Evolutionary conservation across 2,113 vertebrate genomes (phyloP), one percentile per base, ranked within the genome.

Genomic region (Lophochroa leadbeateri): DNA sequence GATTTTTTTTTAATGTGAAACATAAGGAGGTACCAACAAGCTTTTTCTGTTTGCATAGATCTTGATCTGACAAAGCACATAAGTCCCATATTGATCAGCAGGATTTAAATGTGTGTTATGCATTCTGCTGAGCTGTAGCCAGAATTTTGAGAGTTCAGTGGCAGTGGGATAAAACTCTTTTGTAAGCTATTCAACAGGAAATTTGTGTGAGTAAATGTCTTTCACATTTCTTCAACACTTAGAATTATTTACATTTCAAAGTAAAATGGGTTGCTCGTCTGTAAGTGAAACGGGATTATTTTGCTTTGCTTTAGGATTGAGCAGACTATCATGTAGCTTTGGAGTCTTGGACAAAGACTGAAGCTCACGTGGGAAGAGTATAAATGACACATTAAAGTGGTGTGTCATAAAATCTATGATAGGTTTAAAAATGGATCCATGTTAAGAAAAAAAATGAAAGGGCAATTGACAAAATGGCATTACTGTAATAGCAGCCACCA

Each of bases 181-280:
- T 82, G 28, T 64, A 16, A 89, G 37, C 7, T 82, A 17, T n/a
- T 71, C 69, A 80, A 88, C 1, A 44, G 33, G 18, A 65, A 61
- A 58, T 44, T 21, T 18, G 27, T 10, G 12, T 23, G 24, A 17
- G 35, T 61, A 78, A 58, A 77, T 43, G 60, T 67, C 49, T 58
- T 52, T 19, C 39, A 7, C 11, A 0, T 77, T 74, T 63, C 43
- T 74, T 39, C 76, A 80, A 33, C 60, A 41, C 18, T 93, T 37
- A 4, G 35, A 75, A 86, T 71, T 93, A 81, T 95, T 95, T 88
- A 35, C 71, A 90, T 93, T 96, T 95, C 85, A 41, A 47, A 83
- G 88, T 37, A 11, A 37, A 85, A 44, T 4, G 28, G 31, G 24
- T 74, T 47, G 35, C 46, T 82, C n/a, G 64, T 27, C 11, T 47